Percentiles rank a stretch among this genome's conserved stretches.
phyloP scores from a whole-genome alignment of 2,888 invertebrate genomes.

The Scaptomyza cyrtandrae region DNA sequence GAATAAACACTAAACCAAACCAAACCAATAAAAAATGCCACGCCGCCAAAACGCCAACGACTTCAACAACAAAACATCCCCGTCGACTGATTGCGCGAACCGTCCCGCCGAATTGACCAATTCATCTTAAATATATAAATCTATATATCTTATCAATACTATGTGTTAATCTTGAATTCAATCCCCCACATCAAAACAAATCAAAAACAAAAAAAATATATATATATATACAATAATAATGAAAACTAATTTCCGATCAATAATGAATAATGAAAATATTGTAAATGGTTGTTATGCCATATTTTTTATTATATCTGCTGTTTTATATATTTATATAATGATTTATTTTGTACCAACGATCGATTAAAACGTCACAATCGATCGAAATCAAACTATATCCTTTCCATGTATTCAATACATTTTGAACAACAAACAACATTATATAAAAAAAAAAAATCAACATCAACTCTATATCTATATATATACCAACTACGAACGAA shows the following conservation, averaged over 20 bases:
- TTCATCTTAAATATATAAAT: conserved; percentile 23
- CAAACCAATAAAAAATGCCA: conserved; percentile 41
- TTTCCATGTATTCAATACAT: conserved; percentile 45
- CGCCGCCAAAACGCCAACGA: conserved; percentile 70
- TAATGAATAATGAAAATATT: conserved; percentile 28
- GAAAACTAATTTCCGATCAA: conserved; percentile 29
- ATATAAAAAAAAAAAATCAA: not conserved
- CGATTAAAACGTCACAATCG: conserved; percentile 3
- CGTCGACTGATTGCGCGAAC: conserved; percentile 75
- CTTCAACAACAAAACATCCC: conserved; percentile 69
- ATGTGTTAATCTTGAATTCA: conserved; percentile 23
- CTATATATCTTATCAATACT: conserved; percentile 26
- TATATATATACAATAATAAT: no score
- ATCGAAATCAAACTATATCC: conserved; percentile 7
- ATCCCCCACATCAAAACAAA: conserved; percentile 3
- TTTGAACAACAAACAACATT: conserved; percentile 15
- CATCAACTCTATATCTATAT: conserved; percentile 9
- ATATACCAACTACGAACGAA: conserved; percentile 5
- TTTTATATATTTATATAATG: conserved; percentile 6
- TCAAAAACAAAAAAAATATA: not conserved
- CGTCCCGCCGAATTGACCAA: conserved; percentile 72
- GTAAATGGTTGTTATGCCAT: conserved; percentile 51
- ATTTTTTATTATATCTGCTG: conserved; percentile 1
- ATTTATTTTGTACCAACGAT: conserved; percentile 28
- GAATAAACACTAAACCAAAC: conserved; percentile 22